phyloP scores from a whole-genome alignment of 2,888 invertebrate genomes.

The Xestia ashworthii region DNA sequence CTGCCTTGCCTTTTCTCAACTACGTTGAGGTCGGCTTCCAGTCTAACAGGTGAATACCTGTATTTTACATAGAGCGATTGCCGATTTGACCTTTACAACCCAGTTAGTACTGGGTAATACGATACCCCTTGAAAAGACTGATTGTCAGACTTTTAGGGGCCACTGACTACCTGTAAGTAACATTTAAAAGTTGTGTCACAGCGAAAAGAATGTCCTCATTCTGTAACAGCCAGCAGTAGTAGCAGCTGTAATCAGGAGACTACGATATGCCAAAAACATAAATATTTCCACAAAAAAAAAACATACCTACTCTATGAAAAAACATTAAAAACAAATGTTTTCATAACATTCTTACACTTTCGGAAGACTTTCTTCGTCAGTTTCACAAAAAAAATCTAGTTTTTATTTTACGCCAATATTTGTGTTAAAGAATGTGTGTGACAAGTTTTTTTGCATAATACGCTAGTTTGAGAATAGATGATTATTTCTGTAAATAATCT shows the following conservation, averaged over 20 bases:
- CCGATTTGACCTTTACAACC: too few species aligned
- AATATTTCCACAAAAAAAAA: conserved; percentile 15
- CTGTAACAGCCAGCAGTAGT: background rate
- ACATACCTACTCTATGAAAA: background rate
- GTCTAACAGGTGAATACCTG: too few species aligned
- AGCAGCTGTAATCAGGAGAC: conserved; percentile 10
- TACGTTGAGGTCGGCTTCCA: too few species aligned
- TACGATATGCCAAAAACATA: conserved; percentile 29
- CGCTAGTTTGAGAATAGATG: conserved; percentile 8
- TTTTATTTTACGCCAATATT: conserved; percentile 38
- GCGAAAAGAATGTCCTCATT: background rate
- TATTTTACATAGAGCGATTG: too few species aligned
- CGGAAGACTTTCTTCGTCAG: conserved; percentile 12
- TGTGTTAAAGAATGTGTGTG: conserved; percentile 22
- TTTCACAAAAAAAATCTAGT: background rate
- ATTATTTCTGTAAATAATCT: conserved; percentile 35
- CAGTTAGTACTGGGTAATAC: too few species aligned
- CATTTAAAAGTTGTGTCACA: background rate
- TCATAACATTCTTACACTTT: background rate
- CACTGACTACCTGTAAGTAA: too few species aligned
- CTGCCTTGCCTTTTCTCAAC: too few species aligned
- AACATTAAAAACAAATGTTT: conserved; percentile 10
- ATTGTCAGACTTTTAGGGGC: too few species aligned
- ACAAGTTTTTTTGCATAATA: conserved; percentile 9
- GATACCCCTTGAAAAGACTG: too few species aligned